phyloP scores from a whole-genome alignment of 2,113 vertebrate species.

The Perca fluviatilis region DNA sequence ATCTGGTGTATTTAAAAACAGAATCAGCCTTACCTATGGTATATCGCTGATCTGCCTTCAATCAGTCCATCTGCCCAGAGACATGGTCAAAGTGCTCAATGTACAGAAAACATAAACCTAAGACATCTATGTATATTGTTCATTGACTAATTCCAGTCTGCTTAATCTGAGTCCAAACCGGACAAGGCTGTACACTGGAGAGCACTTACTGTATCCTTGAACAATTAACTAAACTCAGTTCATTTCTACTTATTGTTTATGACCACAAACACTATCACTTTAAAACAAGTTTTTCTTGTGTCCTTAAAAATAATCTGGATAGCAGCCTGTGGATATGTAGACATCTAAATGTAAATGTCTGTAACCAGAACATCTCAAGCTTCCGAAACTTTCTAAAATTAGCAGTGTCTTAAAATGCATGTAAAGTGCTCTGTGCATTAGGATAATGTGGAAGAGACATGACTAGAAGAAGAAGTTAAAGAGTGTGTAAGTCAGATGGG shows the following conservation, averaged over 20 bases:
- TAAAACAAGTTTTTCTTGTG: not conserved
- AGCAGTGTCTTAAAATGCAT: not conserved
- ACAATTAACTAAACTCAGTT: not conserved
- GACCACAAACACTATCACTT: not conserved
- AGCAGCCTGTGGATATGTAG: not conserved
- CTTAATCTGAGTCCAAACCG: not conserved
- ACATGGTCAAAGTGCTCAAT: not conserved
- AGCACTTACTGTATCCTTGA: not conserved
- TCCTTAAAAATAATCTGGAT: not conserved
- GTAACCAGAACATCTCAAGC: not conserved
- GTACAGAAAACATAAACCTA: not conserved
- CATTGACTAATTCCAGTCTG: not conserved
- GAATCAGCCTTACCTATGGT: not conserved
- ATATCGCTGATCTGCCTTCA: not conserved
- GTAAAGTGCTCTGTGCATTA: not conserved
- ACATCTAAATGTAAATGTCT: not conserved
- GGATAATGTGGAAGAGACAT: not conserved
- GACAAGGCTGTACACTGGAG: not conserved
- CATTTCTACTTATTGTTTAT: not conserved
- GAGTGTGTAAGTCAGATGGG: not conserved
- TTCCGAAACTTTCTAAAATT: not conserved
- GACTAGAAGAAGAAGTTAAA: not conserved
- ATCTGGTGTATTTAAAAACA: not conserved
- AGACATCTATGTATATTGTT: not conserved
- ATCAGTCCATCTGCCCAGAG: not conserved